Evolutionary conservation across 2,888 invertebrate genomes (phyloP).

Genomic region (Aproaerema taeniolella): DNA sequence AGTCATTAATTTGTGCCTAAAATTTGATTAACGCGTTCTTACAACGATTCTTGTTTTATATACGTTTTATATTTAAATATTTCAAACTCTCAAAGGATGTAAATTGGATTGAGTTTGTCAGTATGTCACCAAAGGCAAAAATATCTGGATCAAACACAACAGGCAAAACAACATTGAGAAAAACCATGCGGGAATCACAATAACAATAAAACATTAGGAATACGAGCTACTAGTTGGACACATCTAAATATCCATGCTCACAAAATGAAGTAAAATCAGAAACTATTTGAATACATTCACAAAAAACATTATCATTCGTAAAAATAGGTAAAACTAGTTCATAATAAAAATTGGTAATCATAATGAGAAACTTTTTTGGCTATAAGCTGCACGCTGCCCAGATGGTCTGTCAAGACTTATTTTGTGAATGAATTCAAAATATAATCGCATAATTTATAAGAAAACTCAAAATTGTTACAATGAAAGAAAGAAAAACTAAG

Average conservation of each 20-base stretch:
- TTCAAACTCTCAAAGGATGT: too few relatives aligned
- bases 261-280: conserved; percentile 30
- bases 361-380: too few relatives aligned
- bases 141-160: conserved; percentile 41
- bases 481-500: conserved; percentile 57
- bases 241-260: conserved; percentile 61
- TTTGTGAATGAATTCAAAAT: background rate
- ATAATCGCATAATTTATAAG: conserved; percentile 14
- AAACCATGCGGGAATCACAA: conserved; percentile 60
- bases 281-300: background rate
- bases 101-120: too few relatives aligned
- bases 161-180: conserved; percentile 59
- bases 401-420: too few relatives aligned
- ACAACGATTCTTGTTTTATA: too few relatives aligned
- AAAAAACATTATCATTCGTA: too few relatives aligned
- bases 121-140: conserved; percentile 12
- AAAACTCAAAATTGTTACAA: conserved; percentile 50
- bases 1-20: too few relatives aligned
- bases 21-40: too few relatives aligned
- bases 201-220: conserved; percentile 47
- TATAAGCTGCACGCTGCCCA: too few relatives aligned
- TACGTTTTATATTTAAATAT: background rate
- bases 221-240: conserved; percentile 62
- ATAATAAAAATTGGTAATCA: too few relatives aligned
- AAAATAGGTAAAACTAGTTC: too few relatives aligned